Evolutionary conservation across 2,113 vertebrate species (phyloP), one percentile per base, ranked within the genome.

Genomic region (Globicephala melas): DNA sequence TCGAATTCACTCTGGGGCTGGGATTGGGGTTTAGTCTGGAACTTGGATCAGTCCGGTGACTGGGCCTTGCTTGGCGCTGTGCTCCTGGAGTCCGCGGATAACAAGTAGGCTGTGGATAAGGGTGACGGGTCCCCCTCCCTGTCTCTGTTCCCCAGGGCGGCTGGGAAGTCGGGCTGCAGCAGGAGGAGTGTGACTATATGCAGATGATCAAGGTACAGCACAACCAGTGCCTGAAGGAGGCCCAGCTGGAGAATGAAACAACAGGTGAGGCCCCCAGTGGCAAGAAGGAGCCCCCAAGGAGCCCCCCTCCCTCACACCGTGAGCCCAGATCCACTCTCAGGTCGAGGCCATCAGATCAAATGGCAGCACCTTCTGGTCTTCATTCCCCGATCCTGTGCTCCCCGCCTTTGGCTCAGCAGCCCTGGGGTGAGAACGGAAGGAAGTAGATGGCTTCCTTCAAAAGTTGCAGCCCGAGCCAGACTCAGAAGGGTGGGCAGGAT

Each of bases 171-270:
- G 38, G 44, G 55, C 65, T 60, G 25, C 95, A 71, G 33, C 76
- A 20, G 60, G 94, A 97, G 23, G 80, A 91, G 77, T 98, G 98
- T 36, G 77, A 82, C 41, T 95, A 85, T 5, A 3, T 97, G 20
- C 50, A 44, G 71, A 62, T 68, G 95, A 95, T 98, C 0, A 23
- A 97, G 81, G 9, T 2, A 6, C 80, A 98, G n/a, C 98, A n/a
- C 23, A 28, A 67, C 41, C 74, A 93, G 88, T 98, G 98, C 55
- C 88, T 98, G 80, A 88, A 97, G 76, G 94, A 96, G 31, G 60
- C 25, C 7, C 58, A 77, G 83, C 73, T 36, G 90, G 97, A 97
- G 84, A 97, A 97, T 0, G 90, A 82, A 21, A 98, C 95, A 1
- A 5, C 71, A 96, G 98, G 98, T 98, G 89, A 98, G 97, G 18